Base-by-base conservation (phyloP, 1,140 invertebrate genomes). In the Coptotermes formosanus region DNA sequence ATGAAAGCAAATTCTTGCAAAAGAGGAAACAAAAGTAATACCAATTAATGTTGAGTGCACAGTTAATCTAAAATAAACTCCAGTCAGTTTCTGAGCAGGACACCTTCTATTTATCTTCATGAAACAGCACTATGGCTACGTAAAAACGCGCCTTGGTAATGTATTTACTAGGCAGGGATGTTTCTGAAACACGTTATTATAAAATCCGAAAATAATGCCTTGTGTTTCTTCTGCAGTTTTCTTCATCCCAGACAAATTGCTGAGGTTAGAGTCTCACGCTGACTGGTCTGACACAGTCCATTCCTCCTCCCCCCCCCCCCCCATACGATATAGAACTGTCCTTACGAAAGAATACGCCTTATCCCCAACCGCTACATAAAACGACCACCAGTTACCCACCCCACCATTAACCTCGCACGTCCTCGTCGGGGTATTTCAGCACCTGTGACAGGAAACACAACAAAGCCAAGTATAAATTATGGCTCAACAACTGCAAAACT, bases 221-320 rank as follows among this genome's bases (percentile, higher is more conserved):
- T 75, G 25, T 75, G 25, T 75, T 75, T n/a, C 7, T n/a, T 64
- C 25, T 30, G 2, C 64, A 75, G 16, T 25, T 16, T 75, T 25
- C 64, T 75, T 75, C 64, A 75, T 75, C 64, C 64, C n/a, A 75
- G 64, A 30, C 64, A 75, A 75, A 75, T 75, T 75, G n/a, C 64
- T 14, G 64, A 75, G 64, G 16, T 25, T 75, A 64, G 59, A 21
- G 59, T 12, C 25, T 23, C 1, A 19, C 25, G 59, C 59, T 64
- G 59, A 64, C 25, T 64, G 59, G 21, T 64, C 59, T 23, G 59
- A 19, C 59, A 19, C 59, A 64, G 21, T 6, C 19, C 21, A 64
- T n/a, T 8, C 12, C 59, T 7, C 59, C 59, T 21, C 19, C 21
- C 59, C 7, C 59, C 3, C 55, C 55, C 3, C 38, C 38, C 21